Conservation (phyloP, 2,113 vertebrate genomes). For the Gambusia affinis region DNA sequence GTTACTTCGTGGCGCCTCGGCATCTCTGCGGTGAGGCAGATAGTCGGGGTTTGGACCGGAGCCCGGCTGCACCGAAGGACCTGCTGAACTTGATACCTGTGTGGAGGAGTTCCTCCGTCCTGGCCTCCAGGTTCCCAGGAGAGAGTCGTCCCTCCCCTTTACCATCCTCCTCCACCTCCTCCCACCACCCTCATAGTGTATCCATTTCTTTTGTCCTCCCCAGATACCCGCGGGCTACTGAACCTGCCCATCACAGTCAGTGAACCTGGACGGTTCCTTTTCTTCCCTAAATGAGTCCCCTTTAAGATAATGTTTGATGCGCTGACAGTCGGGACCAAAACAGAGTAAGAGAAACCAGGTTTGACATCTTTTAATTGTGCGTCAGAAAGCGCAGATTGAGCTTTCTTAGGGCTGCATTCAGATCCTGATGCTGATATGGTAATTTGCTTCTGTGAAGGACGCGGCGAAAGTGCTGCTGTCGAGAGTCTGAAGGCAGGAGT, state of each 20-base stretch:
- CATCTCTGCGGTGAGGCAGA: constrained; percentile 87
- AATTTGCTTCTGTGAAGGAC: constrained; percentile 68
- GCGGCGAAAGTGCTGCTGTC: constrained; percentile 68
- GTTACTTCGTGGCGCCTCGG: constrained; percentile 90
- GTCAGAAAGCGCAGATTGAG: constrained; percentile 73
- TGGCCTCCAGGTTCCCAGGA: constrained; percentile 84
- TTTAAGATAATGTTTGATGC: constrained; percentile 84
- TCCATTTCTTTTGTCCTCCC: constrained; percentile 75
- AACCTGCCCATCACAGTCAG: constrained; percentile 63
- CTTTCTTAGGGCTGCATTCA: constrained; percentile 57
- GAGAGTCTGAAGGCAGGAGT: constrained; percentile 50
- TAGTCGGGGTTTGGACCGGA: constrained; percentile 85
- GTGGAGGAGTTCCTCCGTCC: constrained; percentile 82
- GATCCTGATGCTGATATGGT: constrained; percentile 73
- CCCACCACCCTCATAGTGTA: constrained; percentile 75
- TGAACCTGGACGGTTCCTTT: constrained; percentile 73
- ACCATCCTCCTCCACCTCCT: background rate
- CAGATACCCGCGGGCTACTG: constrained; percentile 67
- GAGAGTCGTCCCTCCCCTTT: constrained; percentile 60
- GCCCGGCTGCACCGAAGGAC: constrained; percentile 85
- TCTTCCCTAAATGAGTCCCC: constrained; percentile 82
- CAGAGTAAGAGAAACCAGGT: constrained; percentile 80
- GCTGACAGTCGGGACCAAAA: constrained; percentile 80
- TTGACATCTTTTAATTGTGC: constrained; percentile 88
- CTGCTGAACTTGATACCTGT: constrained; percentile 88